Evolutionary conservation across 1,140 invertebrate species (phyloP).

Genomic region (Onthophagus taurus): DNA sequence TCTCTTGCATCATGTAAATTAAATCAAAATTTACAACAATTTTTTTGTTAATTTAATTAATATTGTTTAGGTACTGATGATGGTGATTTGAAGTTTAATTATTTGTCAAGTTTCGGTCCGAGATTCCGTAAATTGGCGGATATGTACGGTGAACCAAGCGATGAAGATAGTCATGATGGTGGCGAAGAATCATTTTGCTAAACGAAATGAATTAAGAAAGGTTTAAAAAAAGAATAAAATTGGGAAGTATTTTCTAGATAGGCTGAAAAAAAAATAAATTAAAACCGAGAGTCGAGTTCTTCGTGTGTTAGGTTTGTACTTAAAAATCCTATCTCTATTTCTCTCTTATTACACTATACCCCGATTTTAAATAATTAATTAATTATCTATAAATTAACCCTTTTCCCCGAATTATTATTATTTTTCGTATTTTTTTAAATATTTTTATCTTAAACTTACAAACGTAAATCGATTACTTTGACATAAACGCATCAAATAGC

Average conservation of each 20-base stretch:
- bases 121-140: slow-evolving; percentile 93
- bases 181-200: slow-evolving; percentile 72
- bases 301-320: neutral
- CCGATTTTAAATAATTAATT: no score
- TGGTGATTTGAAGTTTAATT: slow-evolving; percentile 93
- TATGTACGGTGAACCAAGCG: slow-evolving; percentile 90
- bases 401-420: no score
- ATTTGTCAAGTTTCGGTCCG: slow-evolving; percentile 92
- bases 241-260: no score
- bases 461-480: no score
- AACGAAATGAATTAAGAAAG: slow-evolving; percentile 16
- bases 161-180: slow-evolving; percentile 58
- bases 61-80: slow-evolving; percentile 68
- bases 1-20: slow-evolving; percentile 79
- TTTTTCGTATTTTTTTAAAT: no score
- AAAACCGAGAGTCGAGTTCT: no score
- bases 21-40: neutral
- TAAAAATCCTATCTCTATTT: neutral
- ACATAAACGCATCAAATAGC: no score
- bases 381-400: no score
- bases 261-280: no score
- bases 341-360: no score
- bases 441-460: no score
- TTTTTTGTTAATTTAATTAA: slow-evolving; percentile 14
- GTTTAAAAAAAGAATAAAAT: no score